These are phyloP conservation scores for Branchipolynoe longqiensis DNA, from an alignment of 2,888 invertebrate species.

Conservation along the genomic window DNA sequence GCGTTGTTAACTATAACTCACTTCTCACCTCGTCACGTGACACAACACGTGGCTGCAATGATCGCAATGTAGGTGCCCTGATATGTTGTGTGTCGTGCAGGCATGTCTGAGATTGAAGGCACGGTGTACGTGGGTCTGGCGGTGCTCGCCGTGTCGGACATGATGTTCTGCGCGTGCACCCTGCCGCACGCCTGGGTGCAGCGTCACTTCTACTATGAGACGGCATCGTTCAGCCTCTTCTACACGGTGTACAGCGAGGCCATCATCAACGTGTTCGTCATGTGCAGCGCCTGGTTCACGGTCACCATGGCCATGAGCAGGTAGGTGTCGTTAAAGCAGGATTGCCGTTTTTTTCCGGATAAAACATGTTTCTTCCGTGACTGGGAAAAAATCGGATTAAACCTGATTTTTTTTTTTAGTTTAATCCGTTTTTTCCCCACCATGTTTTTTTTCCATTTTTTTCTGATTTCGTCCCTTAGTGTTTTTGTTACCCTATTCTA, in stretches of 20 bases:
- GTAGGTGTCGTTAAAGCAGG: neutral
- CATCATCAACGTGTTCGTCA: constrained; percentile 48
- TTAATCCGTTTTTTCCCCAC: too few species aligned
- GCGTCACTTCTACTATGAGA: constrained; percentile 23
- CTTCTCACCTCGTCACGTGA: too few species aligned
- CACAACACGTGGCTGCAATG: too few species aligned
- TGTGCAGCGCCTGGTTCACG: constrained; percentile 43
- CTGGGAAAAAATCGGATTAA: too few species aligned
- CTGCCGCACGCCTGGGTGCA: constrained; percentile 30
- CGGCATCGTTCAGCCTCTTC: neutral
- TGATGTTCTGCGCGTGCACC: constrained; percentile 36
- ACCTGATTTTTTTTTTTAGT: too few species aligned
- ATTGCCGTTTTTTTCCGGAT: too few species aligned
- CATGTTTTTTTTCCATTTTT: too few species aligned
- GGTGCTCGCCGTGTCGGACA: constrained; percentile 40
- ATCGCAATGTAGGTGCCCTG: too few species aligned
- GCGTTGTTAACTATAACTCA: too few species aligned
- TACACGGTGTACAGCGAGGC: constrained; percentile 14
- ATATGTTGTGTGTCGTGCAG: too few species aligned
- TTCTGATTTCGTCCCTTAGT: too few species aligned
- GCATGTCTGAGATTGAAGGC: constrained; percentile 38
- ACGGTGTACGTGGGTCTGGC: constrained; percentile 23
- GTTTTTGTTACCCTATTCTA: neutral
- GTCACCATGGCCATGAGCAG: constrained; percentile 50
- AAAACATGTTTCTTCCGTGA: too few species aligned